phyloP scores from a whole-genome alignment of 1,140 invertebrate species.

The Zaprionus ornatus region DNA sequence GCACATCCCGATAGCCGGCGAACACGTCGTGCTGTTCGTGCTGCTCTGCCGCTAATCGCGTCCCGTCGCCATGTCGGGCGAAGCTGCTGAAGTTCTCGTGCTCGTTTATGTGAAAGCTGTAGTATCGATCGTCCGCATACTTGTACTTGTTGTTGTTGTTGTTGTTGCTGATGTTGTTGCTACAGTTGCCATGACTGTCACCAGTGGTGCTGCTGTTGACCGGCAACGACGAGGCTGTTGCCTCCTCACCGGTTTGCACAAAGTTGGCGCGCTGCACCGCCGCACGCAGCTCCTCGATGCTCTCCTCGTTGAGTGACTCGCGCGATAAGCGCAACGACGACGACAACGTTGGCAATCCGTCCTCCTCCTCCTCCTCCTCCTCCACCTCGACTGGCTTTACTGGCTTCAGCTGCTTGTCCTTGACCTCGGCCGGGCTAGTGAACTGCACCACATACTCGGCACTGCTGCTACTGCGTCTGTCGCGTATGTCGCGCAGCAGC shows the following conservation, averaged over 20 bases:
- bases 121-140: constrained; percentile 91
- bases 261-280: constrained; percentile 73
- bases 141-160: constrained; percentile 64
- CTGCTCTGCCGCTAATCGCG: constrained; percentile 37
- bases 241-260: constrained; percentile 70
- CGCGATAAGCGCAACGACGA: constrained; percentile 52
- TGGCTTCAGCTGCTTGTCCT: constrained; percentile 47
- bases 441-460: constrained; percentile 65
- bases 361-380: neutral
- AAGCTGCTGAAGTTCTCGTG: constrained; percentile 85
- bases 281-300: constrained; percentile 70
- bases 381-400: neutral
- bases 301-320: constrained; percentile 68
- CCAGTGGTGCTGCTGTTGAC: constrained; percentile 14
- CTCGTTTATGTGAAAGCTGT: constrained; percentile 93
- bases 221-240: constrained; percentile 30
- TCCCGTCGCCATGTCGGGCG: constrained; percentile 82
- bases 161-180: neutral
- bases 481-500: constrained; percentile 77
- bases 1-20: constrained; percentile 92
- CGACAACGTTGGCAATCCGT: neutral
- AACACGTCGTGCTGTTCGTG: constrained; percentile 87
- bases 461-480: constrained; percentile 52
- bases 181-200: neutral
- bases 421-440: constrained; percentile 38